phyloP scores from a whole-genome alignment of 2,797 vertebrate species.

The Psittacula echo region DNA sequence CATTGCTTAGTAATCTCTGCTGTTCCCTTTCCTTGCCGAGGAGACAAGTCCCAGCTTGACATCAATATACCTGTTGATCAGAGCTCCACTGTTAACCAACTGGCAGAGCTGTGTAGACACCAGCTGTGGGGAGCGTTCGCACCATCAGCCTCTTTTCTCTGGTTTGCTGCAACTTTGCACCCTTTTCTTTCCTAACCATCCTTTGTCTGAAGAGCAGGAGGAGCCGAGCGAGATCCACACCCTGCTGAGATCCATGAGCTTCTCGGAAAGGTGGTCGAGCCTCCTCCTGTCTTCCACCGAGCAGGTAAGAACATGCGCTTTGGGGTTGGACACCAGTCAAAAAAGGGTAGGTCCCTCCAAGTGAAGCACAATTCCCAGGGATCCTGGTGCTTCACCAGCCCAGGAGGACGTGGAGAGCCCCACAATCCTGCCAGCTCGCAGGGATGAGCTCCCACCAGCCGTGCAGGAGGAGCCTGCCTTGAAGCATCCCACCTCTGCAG shows the following conservation, averaged over 20 bases:
- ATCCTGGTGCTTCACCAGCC: slow-evolving; percentile 53
- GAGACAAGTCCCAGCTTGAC: slow-evolving; percentile 75
- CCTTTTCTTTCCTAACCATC: not conserved
- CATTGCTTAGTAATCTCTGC: slow-evolving; percentile 70
- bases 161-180: not conserved
- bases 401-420: slow-evolving; percentile 43
- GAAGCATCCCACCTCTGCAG: not conserved
- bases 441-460: not conserved
- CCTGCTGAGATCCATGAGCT: not conserved
- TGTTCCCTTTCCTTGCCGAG: slow-evolving; percentile 55
- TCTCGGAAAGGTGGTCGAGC: slow-evolving; percentile 25
- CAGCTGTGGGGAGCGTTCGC: not conserved
- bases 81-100: slow-evolving; percentile 32
- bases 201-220: not conserved
- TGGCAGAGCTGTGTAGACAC: not conserved
- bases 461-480: not conserved
- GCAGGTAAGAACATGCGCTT: slow-evolving; percentile 71
- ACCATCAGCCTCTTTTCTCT: not conserved
- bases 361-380: slow-evolving; percentile 63
- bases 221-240: not conserved
- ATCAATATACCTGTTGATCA: slow-evolving; percentile 53
- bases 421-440: not conserved
- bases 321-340: slow-evolving; percentile 66
- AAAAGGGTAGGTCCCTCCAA: slow-evolving; percentile 65
- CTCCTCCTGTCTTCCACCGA: not conserved